Percentiles rank a stretch among this genome's conserved stretches.
Conservation (phyloP, 2,113 vertebrate species). For the Pionites leucogaster region DNA sequence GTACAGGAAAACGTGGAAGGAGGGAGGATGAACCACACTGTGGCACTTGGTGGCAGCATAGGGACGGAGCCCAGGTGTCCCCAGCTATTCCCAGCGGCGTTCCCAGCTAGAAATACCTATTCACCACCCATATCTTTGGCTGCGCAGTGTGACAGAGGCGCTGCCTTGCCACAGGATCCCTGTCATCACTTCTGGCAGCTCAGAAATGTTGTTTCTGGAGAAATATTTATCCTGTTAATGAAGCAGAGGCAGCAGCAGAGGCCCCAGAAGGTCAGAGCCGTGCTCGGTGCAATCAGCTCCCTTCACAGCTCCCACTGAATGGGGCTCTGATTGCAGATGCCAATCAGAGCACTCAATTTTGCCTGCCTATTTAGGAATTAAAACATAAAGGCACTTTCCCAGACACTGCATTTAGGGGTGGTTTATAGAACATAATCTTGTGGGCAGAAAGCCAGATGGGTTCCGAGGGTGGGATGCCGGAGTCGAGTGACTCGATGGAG, state of each 20-base stretch:
- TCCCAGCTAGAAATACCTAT: neutral
- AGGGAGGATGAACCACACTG: neutral
- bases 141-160: neutral
- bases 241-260: conserved; percentile 44
- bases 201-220: conserved; percentile 70
- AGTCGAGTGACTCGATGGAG: neutral
- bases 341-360: conserved; percentile 66
- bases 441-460: conserved; percentile 35
- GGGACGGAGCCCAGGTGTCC: neutral
- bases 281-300: conserved; percentile 60
- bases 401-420: conserved; percentile 49
- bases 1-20: neutral
- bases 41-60: neutral
- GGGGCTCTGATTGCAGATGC: conserved; percentile 70
- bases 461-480: neutral
- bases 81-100: neutral
- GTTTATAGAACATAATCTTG: conserved; percentile 49
- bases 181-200: conserved; percentile 51
- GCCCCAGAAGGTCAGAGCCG: conserved; percentile 68
- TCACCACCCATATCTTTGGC: neutral
- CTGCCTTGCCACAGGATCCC: neutral
- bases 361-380: conserved; percentile 71
- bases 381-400: conserved; percentile 65
- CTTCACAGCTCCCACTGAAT: conserved; percentile 57
- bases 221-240: conserved; percentile 76